Percentiles rank a stretch among this genome's conserved stretches.
Conservation (phyloP, 1,140 invertebrate species). For the Drosophila yakuba region DNA sequence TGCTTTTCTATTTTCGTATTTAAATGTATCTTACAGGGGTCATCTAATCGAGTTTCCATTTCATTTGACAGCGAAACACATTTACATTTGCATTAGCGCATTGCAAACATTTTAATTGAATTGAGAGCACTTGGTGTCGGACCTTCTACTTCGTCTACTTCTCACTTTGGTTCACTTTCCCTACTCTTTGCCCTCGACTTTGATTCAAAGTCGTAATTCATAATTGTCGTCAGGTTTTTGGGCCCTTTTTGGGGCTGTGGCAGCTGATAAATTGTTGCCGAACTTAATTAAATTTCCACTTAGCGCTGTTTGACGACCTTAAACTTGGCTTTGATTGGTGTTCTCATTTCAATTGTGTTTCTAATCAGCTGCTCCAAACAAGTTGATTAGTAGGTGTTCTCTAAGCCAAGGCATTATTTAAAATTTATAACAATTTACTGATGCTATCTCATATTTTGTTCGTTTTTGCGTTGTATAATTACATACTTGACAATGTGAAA, state of each 20-base stretch:
- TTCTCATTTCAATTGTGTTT: conserved; percentile 12
- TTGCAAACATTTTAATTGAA: conserved; percentile 66
- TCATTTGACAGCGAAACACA: conserved; percentile 46
- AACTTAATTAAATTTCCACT: conserved; percentile 65
- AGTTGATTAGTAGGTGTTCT: background rate
- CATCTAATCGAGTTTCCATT: conserved; percentile 59
- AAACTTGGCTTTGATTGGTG: conserved; percentile 4
- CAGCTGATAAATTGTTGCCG: conserved; percentile 57
- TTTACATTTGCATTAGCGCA: conserved; percentile 39
- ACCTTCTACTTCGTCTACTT: conserved; percentile 18
- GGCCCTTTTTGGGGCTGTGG: conserved; percentile 2
- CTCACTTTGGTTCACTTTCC: conserved; percentile 44
- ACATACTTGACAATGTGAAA: background rate
- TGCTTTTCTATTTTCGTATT: conserved; percentile 39
- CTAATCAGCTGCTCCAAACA: background rate
- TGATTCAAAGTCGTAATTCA: conserved; percentile 54
- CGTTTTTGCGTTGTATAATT: background rate
- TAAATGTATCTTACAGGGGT: conserved; percentile 41
- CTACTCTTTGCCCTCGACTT: conserved; percentile 14
- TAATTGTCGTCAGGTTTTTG: conserved; percentile 52
- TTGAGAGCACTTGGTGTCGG: conserved; percentile 36
- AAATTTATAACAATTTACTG: background rate
- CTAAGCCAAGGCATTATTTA: background rate
- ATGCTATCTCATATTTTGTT: background rate
- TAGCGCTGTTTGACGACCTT: conserved; percentile 2